Evolutionary conservation across 2,888 invertebrate genomes (phyloP), one percentile per base, ranked within the genome.

Genomic region (Lumbricus terrestris): DNA sequence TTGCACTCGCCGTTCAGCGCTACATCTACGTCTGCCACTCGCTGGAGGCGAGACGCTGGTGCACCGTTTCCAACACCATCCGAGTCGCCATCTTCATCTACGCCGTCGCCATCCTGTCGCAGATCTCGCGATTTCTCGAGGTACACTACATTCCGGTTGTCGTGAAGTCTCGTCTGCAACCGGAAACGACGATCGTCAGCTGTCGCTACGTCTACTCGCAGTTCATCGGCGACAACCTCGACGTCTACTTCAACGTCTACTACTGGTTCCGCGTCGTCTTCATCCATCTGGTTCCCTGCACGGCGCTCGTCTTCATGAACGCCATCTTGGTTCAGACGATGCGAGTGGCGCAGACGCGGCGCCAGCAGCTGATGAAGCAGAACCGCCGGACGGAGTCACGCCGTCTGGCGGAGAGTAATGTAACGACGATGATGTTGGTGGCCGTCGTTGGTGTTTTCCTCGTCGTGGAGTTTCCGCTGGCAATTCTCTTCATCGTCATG

Each of bases 21-120:
- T 98, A 98, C 95, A 97, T 98, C 93, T 98, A 98, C 95, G 98
- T 98, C 3, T 98, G 98, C 94, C 98, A 98, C 95, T 97, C 98
- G 0, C 97, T 97, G 0, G 96, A 97, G 91, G 98, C 98, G 0
- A 96, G 97, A 91, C 97, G 97, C n/a, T 96, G 96, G 95, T 96
- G 96, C 38, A 89, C 90, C 35, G 90, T 89, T 1, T 89, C 89
- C 54, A 89, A 89, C 42, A 89, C 90, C 23, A 42, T 90, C 20
- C 89, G 83, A 20, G 89, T 89, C 47, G 89, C 88, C 29, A 38
- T 90, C 85, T 89, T 90, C 95, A 97, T 98, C 92, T 97, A 97
- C 89, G 33, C 47, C n/a, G 23, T 90, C 29, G 91, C 91, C n/a
- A 83, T 91, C 85, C 94, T 98, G 5, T 98, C 98, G 93, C 95